These are phyloP conservation scores for Tapirus indicus DNA, from an alignment of 2,797 vertebrate species.

Conservation along the genomic window DNA sequence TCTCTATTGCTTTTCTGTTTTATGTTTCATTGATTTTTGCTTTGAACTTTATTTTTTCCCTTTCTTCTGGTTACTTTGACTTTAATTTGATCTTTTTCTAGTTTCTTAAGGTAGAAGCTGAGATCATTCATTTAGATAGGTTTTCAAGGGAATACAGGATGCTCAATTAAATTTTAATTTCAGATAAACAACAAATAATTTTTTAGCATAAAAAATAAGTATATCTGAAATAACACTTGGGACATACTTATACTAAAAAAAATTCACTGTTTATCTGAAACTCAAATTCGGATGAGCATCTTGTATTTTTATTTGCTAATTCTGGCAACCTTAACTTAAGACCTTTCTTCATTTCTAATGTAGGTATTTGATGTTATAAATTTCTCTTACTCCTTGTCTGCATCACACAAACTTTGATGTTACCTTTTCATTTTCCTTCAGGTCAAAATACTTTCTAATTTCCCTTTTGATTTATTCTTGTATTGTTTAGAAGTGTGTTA, in stretches of 20 bases:
- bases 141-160: neutral
- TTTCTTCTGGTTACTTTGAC: neutral
- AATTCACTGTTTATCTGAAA: neutral
- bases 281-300: neutral
- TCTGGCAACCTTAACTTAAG: neutral
- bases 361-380: neutral
- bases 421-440: neutral
- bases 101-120: neutral
- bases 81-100: neutral
- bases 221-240: neutral
- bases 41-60: neutral
- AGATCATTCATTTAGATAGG: neutral
- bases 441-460: neutral
- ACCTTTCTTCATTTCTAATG: neutral
- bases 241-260: neutral
- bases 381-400: neutral
- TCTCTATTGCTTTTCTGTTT: neutral
- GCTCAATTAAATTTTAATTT: slow-evolving; percentile 10
- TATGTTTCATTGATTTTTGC: neutral
- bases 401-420: neutral
- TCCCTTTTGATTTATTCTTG: neutral
- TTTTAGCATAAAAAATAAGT: neutral
- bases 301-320: neutral
- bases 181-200: neutral
- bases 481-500: neutral